phyloP scores from a whole-genome alignment of 2,888 invertebrate species.

The Laspeyria flexula region DNA sequence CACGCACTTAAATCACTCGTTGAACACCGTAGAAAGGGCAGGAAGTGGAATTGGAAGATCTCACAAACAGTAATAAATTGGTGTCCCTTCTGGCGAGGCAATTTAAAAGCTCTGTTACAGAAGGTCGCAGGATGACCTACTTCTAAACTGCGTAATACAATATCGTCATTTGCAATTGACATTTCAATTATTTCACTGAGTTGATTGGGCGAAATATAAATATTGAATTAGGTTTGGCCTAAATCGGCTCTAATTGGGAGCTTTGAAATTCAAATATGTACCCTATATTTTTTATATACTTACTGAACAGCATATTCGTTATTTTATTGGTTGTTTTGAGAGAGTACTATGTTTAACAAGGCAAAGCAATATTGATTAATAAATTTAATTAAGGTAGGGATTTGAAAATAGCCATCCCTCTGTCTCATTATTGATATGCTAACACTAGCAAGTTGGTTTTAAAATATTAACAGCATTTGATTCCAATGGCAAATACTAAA shows the following conservation, averaged over 20 bases:
- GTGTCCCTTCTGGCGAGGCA: slow-evolving; percentile 16
- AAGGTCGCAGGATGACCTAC: slow-evolving; percentile 18
- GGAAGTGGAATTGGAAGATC: slow-evolving; percentile 33
- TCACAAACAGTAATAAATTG: slow-evolving; percentile 33
- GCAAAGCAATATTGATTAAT: no score
- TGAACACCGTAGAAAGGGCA: slow-evolving; percentile 26
- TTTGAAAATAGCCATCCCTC: no score
- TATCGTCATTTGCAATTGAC: slow-evolving; percentile 10
- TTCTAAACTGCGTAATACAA: slow-evolving; percentile 14
- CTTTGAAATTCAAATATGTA: no score
- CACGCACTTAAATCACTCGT: slow-evolving; percentile 46
- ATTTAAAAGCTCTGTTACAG: slow-evolving; percentile 10
- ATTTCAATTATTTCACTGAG: slow-evolving; percentile 19
- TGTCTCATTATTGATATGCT: no score
- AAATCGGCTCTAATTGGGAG: not conserved
- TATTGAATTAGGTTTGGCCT: not conserved
- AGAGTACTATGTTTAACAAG: no score
- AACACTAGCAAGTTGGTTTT: no score
- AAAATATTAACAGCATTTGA: no score
- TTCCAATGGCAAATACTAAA: no score
- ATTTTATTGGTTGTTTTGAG: no score
- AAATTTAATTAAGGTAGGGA: no score
- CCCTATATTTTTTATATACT: no score
- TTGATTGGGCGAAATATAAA: not conserved
- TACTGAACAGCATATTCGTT: no score